Evolutionary conservation across 2,888 invertebrate species (phyloP), one percentile per base, ranked within the genome.

Genomic region (Cylindroiulus punctatus): DNA sequence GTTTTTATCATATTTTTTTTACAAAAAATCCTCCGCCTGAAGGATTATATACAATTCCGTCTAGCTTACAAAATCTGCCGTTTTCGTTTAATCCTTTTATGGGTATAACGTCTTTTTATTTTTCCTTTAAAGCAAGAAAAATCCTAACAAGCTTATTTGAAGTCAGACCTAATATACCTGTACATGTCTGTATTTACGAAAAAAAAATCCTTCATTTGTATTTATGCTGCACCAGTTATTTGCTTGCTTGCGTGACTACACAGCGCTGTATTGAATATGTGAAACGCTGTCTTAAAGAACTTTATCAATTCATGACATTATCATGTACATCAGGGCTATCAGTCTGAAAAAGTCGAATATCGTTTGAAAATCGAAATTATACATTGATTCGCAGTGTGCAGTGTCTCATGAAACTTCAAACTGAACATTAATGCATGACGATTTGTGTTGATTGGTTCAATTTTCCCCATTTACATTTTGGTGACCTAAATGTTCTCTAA

Each of bases 401-500:
- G 3, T 36, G 36, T 65, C 5, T 26, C 65, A 26, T 65, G 26
- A 26, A 26, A 65, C 65, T 10, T 8, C 26, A 26, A 65, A 26
- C 2, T 65, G 10, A 26, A 26, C 8, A 26, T 4, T 8, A 22
- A 65, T 26, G 10, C 26, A 26, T 65, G 65, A 26, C 26, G 22
- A 26, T 26, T 22, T 26, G 26, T 65, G 26, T 65, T 65, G 65
- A 65, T 65, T 65, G 65, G 65, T 65, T 65, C 26, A 65, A 26
- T 65, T 65, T 26, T 65, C 65, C 26, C 10, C 44, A 14, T 26
- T 26, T 65, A 1, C n/a, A 26, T 26, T 26, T 12, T 12, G 65
- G 26, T 65, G 65, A 65, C 65, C 65, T 65, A 65, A 65, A 65
- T 65, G 65, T 65, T 65, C 26, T 12, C 12, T 26, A 26, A 65